Evolutionary conservation across 2,888 invertebrate genomes (phyloP).

Genomic region (Calephelis perditalis): DNA sequence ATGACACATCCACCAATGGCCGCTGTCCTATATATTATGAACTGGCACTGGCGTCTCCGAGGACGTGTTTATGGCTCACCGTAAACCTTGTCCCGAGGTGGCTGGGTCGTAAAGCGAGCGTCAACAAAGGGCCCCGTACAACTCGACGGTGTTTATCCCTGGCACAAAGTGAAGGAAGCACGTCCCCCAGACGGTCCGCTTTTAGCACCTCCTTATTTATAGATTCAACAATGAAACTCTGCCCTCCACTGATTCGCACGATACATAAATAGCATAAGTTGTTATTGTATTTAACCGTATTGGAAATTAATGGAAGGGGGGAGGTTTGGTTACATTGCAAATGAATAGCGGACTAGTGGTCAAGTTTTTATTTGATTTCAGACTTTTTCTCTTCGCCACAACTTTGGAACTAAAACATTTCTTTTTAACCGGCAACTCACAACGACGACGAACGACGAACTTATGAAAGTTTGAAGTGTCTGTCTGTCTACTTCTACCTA

Average conservation of each 20-base stretch:
- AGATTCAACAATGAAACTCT: slow-evolving; percentile 62
- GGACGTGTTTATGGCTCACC: slow-evolving; percentile 49
- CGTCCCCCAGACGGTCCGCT: slow-evolving; percentile 70
- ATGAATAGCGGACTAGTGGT: neutral
- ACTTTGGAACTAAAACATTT: too few relatives aligned
- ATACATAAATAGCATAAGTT: slow-evolving; percentile 30
- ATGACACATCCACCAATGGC: slow-evolving; percentile 3
- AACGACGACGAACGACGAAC: too few relatives aligned
- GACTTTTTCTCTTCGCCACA: too few relatives aligned
- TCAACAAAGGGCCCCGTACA: slow-evolving; percentile 70
- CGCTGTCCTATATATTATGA: slow-evolving; percentile 20
- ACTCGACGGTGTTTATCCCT: slow-evolving; percentile 66
- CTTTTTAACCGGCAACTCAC: too few relatives aligned
- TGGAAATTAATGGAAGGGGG: neutral
- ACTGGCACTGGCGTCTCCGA: slow-evolving; percentile 24
- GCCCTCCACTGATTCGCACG: slow-evolving; percentile 65
- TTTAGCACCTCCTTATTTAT: slow-evolving; percentile 78
- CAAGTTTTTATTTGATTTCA: too few relatives aligned
- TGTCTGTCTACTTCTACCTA: too few relatives aligned
- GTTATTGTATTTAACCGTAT: neutral
- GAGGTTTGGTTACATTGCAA: neutral
- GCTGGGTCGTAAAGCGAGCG: slow-evolving; percentile 64
- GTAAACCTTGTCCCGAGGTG: slow-evolving; percentile 49
- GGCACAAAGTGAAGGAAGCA: slow-evolving; percentile 72
- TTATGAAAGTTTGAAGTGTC: too few relatives aligned